Conservation (phyloP, 2,888 invertebrate species). For the Nomada flava region DNA sequence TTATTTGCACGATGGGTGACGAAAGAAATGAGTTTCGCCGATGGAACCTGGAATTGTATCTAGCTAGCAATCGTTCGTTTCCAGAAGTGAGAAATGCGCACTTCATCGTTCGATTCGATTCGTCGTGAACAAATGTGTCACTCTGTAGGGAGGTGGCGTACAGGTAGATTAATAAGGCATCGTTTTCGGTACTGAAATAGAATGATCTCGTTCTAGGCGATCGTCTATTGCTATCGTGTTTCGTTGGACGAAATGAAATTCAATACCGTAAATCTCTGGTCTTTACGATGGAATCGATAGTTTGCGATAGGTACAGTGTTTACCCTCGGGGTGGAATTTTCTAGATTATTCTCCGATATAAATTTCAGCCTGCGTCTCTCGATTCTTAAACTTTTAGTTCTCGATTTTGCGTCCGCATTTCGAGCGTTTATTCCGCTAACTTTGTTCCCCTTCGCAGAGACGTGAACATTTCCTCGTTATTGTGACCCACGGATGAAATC, state of each 20-base stretch:
- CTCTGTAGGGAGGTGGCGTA: not conserved
- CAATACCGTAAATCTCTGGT: conserved; percentile 24
- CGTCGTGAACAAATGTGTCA: conserved; percentile 18
- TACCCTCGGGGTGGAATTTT: conserved; percentile 30
- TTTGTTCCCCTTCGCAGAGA: not conserved
- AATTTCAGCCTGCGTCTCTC: conserved; percentile 8
- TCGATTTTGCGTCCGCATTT: too few species aligned
- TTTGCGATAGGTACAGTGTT: conserved; percentile 29
- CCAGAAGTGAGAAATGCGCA: not conserved
- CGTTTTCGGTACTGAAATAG: conserved; percentile 43
- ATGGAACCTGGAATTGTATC: not conserved
- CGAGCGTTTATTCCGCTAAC: not conserved
- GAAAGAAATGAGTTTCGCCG: not conserved
- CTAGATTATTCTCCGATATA: conserved; percentile 21
- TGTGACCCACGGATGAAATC: not conserved
- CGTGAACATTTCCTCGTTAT: not conserved
- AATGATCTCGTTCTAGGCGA: conserved; percentile 23
- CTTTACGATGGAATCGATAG: conserved; percentile 43
- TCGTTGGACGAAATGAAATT: conserved; percentile 55
- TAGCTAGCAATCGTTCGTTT: not conserved
- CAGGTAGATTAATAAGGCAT: conserved; percentile 53
- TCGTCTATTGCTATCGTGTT: conserved; percentile 52
- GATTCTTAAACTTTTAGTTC: too few species aligned
- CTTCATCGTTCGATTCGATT: conserved; percentile 20
- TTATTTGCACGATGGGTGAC: not conserved